These are phyloP conservation scores for Chloroclysta siterata DNA, from an alignment of 2,888 invertebrate species.

Conservation along the genomic window DNA sequence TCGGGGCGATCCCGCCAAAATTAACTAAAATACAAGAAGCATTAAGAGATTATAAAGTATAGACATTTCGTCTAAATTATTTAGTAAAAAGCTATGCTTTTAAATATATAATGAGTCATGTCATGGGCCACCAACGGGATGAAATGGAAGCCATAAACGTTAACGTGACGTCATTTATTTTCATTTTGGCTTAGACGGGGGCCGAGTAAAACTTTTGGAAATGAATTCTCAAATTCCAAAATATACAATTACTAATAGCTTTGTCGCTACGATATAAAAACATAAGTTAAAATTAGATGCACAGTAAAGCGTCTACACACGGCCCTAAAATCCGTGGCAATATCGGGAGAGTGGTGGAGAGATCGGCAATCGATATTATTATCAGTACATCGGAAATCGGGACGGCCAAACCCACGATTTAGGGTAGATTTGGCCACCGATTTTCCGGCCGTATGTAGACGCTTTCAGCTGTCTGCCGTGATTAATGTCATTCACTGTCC, in stretches of 20 bases:
- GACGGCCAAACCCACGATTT: too few species aligned
- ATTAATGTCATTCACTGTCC: background rate
- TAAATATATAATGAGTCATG: slow-evolving; percentile 23
- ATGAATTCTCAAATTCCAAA: background rate
- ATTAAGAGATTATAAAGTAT: slow-evolving; percentile 52
- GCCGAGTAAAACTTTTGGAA: slow-evolving; percentile 3
- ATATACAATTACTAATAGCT: background rate
- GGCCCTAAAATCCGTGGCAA: too few species aligned
- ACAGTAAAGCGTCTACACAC: background rate
- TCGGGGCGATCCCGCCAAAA: slow-evolving; percentile 43
- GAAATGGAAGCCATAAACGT: slow-evolving; percentile 2
- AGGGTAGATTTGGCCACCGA: too few species aligned
- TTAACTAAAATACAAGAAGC: slow-evolving; percentile 47
- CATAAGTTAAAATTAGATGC: background rate
- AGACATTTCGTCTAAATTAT: slow-evolving; percentile 46
- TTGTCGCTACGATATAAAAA: background rate
- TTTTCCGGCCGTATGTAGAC: too few species aligned
- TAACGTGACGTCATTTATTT: background rate
- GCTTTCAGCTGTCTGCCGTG: background rate
- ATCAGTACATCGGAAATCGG: too few species aligned
- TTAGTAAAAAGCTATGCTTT: slow-evolving; percentile 48
- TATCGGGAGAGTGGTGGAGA: too few species aligned
- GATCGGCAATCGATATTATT: too few species aligned
- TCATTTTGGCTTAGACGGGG: background rate
- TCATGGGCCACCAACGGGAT: background rate